Evolutionary conservation across 1,140 invertebrate genomes (phyloP).

Genomic region (Lanistes nyassanus): DNA sequence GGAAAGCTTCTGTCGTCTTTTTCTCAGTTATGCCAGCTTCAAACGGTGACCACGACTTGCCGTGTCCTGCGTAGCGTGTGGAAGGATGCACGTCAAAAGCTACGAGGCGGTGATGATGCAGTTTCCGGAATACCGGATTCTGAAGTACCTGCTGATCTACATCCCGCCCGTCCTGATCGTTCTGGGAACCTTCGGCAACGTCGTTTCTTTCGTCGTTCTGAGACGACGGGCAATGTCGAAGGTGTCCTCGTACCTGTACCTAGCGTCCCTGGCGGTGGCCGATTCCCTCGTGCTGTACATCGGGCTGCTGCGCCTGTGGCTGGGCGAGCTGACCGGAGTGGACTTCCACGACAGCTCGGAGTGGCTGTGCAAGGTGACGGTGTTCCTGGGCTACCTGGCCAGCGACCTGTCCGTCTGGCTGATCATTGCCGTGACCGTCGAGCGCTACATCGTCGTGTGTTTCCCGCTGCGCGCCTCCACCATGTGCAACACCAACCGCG

Average conservation of each 20-base stretch:
- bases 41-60: not conserved
- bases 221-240: conserved; percentile 52
- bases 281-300: conserved; percentile 61
- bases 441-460: conserved; percentile 64
- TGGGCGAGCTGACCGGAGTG: conserved; percentile 45
- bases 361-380: conserved; percentile 57
- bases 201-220: conserved; percentile 56
- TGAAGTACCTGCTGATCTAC: conserved; percentile 47
- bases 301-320: conserved; percentile 60
- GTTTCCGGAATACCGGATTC: conserved; percentile 44
- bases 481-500: conserved; percentile 54
- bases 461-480: conserved; percentile 56
- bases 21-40: not conserved
- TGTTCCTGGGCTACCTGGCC: conserved; percentile 53
- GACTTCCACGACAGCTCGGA: conserved; percentile 44
- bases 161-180: conserved; percentile 51
- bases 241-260: conserved; percentile 61
- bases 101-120: conserved; percentile 27
- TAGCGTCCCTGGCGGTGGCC: conserved; percentile 58
- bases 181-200: conserved; percentile 55
- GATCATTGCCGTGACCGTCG: conserved; percentile 65
- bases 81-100: conserved; percentile 6
- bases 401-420: conserved; percentile 65
- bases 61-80: not conserved
- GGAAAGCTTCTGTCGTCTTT: not conserved